Conservation (phyloP, 2,113 vertebrate genomes). For the Lasiurus cinereus region DNA sequence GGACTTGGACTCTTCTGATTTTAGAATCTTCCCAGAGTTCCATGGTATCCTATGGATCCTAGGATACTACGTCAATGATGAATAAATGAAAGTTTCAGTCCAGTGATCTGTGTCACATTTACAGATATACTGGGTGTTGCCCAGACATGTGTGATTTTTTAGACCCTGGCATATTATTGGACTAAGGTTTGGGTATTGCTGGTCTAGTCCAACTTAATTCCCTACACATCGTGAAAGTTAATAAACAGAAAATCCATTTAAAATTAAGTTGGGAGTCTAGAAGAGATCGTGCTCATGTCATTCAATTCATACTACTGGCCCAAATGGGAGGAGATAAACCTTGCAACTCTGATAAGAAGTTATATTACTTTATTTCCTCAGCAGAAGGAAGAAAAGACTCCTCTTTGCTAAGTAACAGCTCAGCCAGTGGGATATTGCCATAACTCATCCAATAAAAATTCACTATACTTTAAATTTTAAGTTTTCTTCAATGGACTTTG, state of each 20-base stretch:
- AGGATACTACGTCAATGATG: no score
- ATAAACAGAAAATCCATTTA: background rate
- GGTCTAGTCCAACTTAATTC: background rate
- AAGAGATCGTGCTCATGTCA: background rate
- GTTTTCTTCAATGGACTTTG: background rate
- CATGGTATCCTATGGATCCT: background rate
- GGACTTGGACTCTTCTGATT: background rate
- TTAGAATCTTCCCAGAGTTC: background rate
- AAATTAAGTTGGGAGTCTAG: background rate
- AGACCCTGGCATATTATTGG: background rate
- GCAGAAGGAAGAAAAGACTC: background rate
- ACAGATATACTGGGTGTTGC: background rate
- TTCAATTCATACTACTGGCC: background rate
- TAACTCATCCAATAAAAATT: background rate
- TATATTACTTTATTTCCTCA: background rate
- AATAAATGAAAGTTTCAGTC: no score
- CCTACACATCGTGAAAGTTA: background rate
- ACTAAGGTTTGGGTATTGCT: background rate
- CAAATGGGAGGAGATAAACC: background rate
- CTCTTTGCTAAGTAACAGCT: background rate
- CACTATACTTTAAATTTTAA: background rate
- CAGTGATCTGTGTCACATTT: background rate
- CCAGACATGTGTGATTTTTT: background rate
- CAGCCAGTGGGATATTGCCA: background rate
- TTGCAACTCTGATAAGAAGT: background rate